Evolutionary conservation across 2,113 vertebrate genomes (phyloP).

Genomic region (Phrynosoma blainvillii): DNA sequence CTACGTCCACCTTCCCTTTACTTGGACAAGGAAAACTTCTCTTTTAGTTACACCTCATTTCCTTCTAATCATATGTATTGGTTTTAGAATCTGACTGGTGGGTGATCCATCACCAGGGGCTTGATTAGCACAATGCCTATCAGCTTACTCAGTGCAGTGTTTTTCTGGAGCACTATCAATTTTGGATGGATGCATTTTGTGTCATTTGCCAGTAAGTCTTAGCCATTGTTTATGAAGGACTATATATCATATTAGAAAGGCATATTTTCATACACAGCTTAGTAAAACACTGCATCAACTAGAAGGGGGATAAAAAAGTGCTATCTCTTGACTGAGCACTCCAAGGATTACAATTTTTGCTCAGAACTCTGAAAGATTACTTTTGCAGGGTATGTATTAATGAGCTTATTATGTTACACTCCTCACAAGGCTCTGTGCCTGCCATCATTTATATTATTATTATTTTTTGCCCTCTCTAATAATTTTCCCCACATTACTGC

Average conservation of each 20-base stretch:
- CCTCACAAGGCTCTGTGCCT: constrained; percentile 45
- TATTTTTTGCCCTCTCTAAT: constrained; percentile 32
- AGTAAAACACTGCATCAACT: constrained; percentile 20
- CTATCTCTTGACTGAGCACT: constrained; percentile 6
- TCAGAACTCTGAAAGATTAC: constrained; percentile 45
- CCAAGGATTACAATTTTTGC: constrained; percentile 43
- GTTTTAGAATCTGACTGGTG: not conserved
- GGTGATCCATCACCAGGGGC: not conserved
- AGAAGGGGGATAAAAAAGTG: constrained; percentile 28
- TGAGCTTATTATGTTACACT: constrained; percentile 51
- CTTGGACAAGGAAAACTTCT: no score
- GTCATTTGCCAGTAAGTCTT: not conserved
- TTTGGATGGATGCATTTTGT: not conserved
- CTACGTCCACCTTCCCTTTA: not conserved
- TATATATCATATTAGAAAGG: constrained; percentile 11
- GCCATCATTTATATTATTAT: constrained; percentile 57
- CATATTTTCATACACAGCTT: constrained; percentile 11
- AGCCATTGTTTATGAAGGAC: constrained; percentile 15
- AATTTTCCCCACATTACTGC: constrained; percentile 52
- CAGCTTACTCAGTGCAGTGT: not conserved
- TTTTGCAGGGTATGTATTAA: constrained; percentile 51
- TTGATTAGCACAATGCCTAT: not conserved
- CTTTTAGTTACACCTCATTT: no score
- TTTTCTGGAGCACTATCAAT: not conserved
- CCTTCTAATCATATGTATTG: no score